Percentiles rank a stretch among this genome's conserved stretches.
phyloP scores from a whole-genome alignment of 1,140 invertebrate genomes.

The Achroia grisella region DNA sequence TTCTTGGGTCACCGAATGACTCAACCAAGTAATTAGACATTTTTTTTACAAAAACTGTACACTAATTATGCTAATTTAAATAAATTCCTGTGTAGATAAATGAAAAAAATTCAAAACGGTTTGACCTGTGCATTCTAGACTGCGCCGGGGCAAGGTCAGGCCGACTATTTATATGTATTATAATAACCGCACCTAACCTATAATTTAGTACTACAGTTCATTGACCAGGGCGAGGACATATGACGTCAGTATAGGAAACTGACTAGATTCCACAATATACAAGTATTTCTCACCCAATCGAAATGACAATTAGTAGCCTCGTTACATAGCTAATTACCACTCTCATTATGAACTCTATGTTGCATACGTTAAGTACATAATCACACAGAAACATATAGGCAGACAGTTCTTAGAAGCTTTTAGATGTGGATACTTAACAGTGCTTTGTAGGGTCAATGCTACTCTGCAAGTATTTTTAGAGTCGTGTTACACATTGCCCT shows the following conservation, averaged over 20 bases:
- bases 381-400: background rate
- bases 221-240: conserved; percentile 29
- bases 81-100: too few species aligned
- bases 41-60: too few species aligned
- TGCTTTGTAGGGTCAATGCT: conserved; percentile 18
- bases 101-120: too few species aligned
- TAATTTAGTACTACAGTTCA: conserved; percentile 22
- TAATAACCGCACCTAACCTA: too few species aligned
- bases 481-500: conserved; percentile 6
- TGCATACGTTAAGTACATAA: too few species aligned
- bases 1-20: too few species aligned
- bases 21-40: too few species aligned
- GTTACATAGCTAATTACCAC: conserved; percentile 21
- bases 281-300: conserved; percentile 19
- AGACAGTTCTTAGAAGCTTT: conserved; percentile 8
- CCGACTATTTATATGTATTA: too few species aligned
- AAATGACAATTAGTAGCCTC: conserved; percentile 22
- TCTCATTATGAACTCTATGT: conserved; percentile 12
- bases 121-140: too few species aligned
- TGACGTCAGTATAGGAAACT: conserved; percentile 22
- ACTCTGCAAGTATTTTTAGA: conserved; percentile 13
- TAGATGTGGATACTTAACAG: conserved; percentile 5
- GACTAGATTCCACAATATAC: conserved; percentile 12
- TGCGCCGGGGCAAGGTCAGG: too few species aligned
- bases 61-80: too few species aligned